Base-by-base conservation (phyloP, 2,797 vertebrate species). In the Tokudaia tokunoshimensis region DNA sequence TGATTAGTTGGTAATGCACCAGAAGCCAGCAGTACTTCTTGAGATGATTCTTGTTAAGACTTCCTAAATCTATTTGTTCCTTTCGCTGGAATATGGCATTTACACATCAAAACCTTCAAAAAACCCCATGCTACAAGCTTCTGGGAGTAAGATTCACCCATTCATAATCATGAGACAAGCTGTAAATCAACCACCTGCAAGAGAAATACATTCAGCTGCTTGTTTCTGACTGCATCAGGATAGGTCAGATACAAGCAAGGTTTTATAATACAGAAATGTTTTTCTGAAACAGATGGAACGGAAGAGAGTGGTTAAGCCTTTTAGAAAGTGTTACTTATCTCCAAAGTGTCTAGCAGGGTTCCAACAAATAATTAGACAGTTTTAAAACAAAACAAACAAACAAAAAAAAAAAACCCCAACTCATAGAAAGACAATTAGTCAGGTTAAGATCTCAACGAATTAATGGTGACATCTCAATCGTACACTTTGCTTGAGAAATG, bases 211-310 rank as follows among this genome's bases (percentile, higher is more conserved):
- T 14, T 41, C 24, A 75, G 17, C 41, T 50, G 13, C 6, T 41
- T 13, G 4, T 15, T 80, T 24, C 29, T 8, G 14, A 93, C 78
- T 84, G 61, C 22, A 91, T 87, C 34, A 52, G 52, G 13, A 72
- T 72, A 41, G 12, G 11, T 57, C 0, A 0, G 41, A 75, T 83
- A 4, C 17, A 50, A 47, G n/a, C 63, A 95, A 84, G 65, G 11
- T 19, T 95, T 96, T 89, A 41, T 75, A 37, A 31, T 67, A 78
- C 12, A 67, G 84, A 94, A 78, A 55, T 20, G 34, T 83, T 63
- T 34, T 87, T 59, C 24, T 55, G 95, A 78, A 94, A 85, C 67
- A 94, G 94, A 94, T 37, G 26, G 34, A 86, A 26, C 57, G 34
- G 14, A 85, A 55, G 84, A 67, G 84, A 13, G 44, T 8, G 78